Conservation (phyloP, 2,113 vertebrate species). For the Hemibagrus wyckioides region DNA sequence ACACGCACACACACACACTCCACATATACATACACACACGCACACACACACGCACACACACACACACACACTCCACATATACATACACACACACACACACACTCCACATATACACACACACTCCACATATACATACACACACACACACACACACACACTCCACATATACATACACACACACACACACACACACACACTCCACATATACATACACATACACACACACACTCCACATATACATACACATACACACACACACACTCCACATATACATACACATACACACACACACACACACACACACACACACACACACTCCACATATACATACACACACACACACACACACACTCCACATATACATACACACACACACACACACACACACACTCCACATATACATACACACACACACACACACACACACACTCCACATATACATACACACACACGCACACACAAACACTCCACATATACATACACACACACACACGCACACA, state of each 20-base stretch:
- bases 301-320: no score
- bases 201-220: not conserved
- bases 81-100: not conserved
- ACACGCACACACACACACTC: no score
- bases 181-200: no score
- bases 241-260: not conserved
- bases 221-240: no score
- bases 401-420: no score
- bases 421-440: not conserved
- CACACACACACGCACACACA: slow-evolving; percentile 25
- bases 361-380: no score
- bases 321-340: not conserved
- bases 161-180: not conserved
- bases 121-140: no score
- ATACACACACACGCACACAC: not conserved
- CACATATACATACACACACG: not conserved
- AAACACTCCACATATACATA: no score
- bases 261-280: not conserved
- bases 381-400: no score
- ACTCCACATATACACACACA: not conserved
- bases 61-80: not conserved
- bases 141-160: no score
- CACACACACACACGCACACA: slow-evolving; percentile 27
- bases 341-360: not conserved
- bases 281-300: not conserved